Evolutionary conservation across 1,140 invertebrate genomes (phyloP).

Genomic region (Calephelis nemesis): DNA sequence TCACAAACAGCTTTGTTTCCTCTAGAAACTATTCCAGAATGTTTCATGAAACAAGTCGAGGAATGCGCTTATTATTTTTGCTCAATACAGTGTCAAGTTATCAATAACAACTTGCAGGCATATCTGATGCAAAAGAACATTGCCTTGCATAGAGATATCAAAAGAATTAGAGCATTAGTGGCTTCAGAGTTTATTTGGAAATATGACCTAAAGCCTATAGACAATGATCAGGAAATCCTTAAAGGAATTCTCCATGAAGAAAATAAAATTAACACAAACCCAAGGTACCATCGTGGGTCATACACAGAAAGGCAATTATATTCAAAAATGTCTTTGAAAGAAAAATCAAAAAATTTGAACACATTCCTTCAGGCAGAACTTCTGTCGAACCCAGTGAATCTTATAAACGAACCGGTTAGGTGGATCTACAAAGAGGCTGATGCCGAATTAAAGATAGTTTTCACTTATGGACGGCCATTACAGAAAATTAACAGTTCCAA

Average conservation of each 20-base stretch:
- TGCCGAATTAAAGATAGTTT: conserved; percentile 44
- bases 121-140: conserved; percentile 78
- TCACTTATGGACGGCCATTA: conserved; percentile 63
- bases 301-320: conserved; percentile 76
- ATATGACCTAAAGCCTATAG: conserved; percentile 72
- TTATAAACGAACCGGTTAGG: conserved; percentile 54
- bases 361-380: conserved; percentile 56
- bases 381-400: conserved; percentile 54
- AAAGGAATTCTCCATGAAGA: conserved; percentile 66
- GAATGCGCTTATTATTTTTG: conserved; percentile 83
- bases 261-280: conserved; percentile 69
- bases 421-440: conserved; percentile 47
- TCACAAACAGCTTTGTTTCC: conserved; percentile 81
- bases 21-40: conserved; percentile 80
- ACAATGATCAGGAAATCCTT: conserved; percentile 64
- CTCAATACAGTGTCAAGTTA: conserved; percentile 82
- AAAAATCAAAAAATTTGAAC: conserved; percentile 69
- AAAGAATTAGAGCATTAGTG: conserved; percentile 70
- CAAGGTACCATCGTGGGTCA: conserved; percentile 73
- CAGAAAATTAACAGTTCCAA: conserved; percentile 70
- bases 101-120: conserved; percentile 82
- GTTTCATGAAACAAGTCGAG: conserved; percentile 85
- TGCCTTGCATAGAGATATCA: conserved; percentile 69
- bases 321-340: conserved; percentile 67
- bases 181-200: conserved; percentile 76